Evolutionary conservation across 2,113 vertebrate genomes (phyloP).

Genomic region (Chaenocephalus aceratus): DNA sequence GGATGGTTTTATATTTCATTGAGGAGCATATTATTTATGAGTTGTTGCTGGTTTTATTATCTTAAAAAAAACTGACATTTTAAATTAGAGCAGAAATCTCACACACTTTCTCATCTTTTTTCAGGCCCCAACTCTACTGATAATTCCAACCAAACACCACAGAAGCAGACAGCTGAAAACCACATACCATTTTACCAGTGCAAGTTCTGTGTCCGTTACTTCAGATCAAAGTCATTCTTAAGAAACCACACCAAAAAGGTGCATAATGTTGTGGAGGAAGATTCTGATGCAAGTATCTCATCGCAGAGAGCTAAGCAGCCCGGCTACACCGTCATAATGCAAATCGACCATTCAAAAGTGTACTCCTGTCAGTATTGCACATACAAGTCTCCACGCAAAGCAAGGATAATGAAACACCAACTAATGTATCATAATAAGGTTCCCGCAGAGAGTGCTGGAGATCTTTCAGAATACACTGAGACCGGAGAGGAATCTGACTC

Average conservation of each 20-base stretch:
- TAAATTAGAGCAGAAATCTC: background rate
- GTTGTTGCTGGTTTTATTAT: background rate
- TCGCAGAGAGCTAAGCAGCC: conserved; percentile 77
- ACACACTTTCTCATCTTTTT: conserved; percentile 49
- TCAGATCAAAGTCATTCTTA: conserved; percentile 96
- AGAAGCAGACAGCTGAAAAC: conserved; percentile 87
- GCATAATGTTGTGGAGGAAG: conserved; percentile 85
- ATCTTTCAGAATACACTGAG: conserved; percentile 78
- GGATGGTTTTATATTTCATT: conserved; percentile 8
- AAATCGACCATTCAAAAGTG: conserved; percentile 90
- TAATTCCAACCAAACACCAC: conserved; percentile 87
- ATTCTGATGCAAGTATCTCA: conserved; percentile 82
- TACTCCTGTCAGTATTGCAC: conserved; percentile 97
- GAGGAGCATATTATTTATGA: background rate
- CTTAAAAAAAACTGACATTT: background rate
- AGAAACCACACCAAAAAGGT: conserved; percentile 95
- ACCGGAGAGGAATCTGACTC: conserved; percentile 81
- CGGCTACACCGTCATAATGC: conserved; percentile 91
- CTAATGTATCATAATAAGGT: conserved; percentile 92
- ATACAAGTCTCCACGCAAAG: conserved; percentile 94
- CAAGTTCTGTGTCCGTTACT: conserved; percentile 98
- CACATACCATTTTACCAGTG: conserved; percentile 96
- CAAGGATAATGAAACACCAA: conserved; percentile 95
- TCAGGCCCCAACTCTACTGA: conserved; percentile 90
- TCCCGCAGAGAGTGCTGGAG: conserved; percentile 79